Conservation (phyloP, 2,113 vertebrate species). For the Aplodontia rufa region DNA sequence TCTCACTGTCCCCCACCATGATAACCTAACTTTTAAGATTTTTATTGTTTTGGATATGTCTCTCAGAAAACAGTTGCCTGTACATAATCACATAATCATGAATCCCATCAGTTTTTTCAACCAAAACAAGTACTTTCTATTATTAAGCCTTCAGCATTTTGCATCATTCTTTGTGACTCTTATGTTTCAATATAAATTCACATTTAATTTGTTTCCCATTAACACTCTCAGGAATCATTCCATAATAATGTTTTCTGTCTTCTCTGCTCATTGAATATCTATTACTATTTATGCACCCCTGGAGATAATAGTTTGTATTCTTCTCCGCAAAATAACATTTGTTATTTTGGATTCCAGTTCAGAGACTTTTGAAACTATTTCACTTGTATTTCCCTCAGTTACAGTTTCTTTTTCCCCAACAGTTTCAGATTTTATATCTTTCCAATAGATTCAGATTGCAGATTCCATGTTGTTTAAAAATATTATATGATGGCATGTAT, state of each 20-base stretch:
- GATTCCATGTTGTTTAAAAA: conserved; percentile 22
- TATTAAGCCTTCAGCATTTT: conserved; percentile 40
- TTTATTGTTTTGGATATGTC: not conserved
- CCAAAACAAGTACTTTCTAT: not conserved
- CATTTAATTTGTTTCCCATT: conserved; percentile 68
- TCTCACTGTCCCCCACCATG: not conserved
- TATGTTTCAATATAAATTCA: conserved; percentile 60
- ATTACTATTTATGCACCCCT: conserved; percentile 60
- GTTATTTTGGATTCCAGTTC: conserved; percentile 51
- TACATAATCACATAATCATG: not conserved
- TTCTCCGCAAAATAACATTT: conserved; percentile 56
- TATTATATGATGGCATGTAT: not conserved
- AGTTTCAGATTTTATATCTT: not conserved
- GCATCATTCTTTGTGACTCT: conserved; percentile 26
- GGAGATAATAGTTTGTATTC: conserved; percentile 34
- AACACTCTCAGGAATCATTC: conserved; percentile 38
- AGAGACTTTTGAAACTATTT: conserved; percentile 43
- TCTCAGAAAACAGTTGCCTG: not conserved
- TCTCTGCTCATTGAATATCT: conserved; percentile 64
- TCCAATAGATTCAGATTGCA: not conserved
- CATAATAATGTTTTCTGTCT: conserved; percentile 57
- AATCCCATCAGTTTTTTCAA: not conserved
- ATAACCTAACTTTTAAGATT: not conserved
- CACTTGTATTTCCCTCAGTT: not conserved
- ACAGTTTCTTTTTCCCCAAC: not conserved